phyloP scores from a whole-genome alignment of 2,797 vertebrate species.

The Hemibagrus guttatus region DNA sequence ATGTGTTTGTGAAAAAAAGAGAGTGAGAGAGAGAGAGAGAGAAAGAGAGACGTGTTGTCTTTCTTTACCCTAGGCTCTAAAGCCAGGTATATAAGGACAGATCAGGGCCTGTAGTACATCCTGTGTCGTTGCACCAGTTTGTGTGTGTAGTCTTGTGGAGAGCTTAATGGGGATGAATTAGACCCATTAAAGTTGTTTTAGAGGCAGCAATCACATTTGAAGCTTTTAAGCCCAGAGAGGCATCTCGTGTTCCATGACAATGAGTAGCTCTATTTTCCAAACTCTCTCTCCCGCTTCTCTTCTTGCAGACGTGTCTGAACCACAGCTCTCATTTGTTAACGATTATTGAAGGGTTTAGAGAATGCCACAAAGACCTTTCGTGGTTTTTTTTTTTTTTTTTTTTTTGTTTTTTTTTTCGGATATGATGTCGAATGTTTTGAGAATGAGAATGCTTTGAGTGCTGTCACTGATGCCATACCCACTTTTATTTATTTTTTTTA shows the following conservation, averaged over 20 bases:
- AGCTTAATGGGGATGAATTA: slow-evolving; percentile 46
- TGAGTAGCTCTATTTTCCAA: slow-evolving; percentile 45
- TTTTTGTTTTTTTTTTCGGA: not conserved
- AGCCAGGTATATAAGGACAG: slow-evolving; percentile 28
- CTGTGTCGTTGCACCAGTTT: slow-evolving; percentile 14
- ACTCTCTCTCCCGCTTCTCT: slow-evolving; percentile 14
- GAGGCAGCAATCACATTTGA: slow-evolving; percentile 51
- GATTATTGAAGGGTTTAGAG: slow-evolving; percentile 31
- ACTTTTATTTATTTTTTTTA: not conserved
- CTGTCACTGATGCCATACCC: not conserved
- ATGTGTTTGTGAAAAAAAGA: not conserved
- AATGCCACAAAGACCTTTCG: slow-evolving; percentile 10
- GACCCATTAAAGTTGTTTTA: slow-evolving; percentile 42
- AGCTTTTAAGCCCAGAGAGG: slow-evolving; percentile 47
- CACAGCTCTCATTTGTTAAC: slow-evolving; percentile 14
- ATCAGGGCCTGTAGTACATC: slow-evolving; percentile 22
- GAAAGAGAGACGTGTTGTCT: not conserved
- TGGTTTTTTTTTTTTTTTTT: not conserved
- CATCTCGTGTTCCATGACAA: slow-evolving; percentile 49
- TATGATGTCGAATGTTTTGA: not conserved
- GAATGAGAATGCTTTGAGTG: too few species aligned
- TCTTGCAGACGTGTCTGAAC: slow-evolving; percentile 22
- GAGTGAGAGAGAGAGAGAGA: not conserved
- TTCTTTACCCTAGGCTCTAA: slow-evolving; percentile 14
- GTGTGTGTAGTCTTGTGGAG: slow-evolving; percentile 24